Percentiles rank a stretch among this genome's conserved stretches.
Conservation (phyloP, 2,797 vertebrate species). For the Cuculus canorus region DNA sequence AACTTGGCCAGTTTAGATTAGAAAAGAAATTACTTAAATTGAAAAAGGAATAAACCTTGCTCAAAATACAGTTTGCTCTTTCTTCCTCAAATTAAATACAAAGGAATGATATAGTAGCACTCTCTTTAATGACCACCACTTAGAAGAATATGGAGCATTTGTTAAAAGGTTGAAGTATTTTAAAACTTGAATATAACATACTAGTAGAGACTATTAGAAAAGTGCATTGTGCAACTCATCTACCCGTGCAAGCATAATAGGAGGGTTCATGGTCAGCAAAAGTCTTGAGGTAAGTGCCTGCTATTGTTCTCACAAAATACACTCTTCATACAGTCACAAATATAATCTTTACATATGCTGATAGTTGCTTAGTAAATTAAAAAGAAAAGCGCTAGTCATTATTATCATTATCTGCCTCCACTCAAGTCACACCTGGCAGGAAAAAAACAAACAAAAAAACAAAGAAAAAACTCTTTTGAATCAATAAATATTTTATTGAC, state of each 20-base stretch:
- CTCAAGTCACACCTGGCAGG: neutral
- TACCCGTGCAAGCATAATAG: neutral
- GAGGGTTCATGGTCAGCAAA: neutral
- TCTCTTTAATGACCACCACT: constrained; percentile 38
- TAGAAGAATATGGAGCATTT: constrained; percentile 23
- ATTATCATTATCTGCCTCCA: neutral
- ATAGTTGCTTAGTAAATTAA: neutral
- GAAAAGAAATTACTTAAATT: constrained; percentile 59
- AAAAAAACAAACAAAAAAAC: neutral
- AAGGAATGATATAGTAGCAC: constrained; percentile 25
- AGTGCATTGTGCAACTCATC: neutral
- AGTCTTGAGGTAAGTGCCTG: neutral
- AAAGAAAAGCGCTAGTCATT: neutral
- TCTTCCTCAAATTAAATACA: constrained; percentile 29
- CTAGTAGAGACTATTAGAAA: constrained; percentile 1
- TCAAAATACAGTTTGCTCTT: constrained; percentile 37
- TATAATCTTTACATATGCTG: neutral
- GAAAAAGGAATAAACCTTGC: constrained; percentile 50
- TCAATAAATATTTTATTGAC: neutral
- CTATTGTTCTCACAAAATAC: neutral
- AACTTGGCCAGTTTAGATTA: constrained; percentile 46
- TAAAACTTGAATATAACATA: constrained; percentile 19
- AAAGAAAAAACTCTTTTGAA: neutral
- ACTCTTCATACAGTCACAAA: neutral
- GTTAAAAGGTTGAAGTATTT: constrained; percentile 29